phyloP scores from a whole-genome alignment of 2,888 invertebrate species.

The Dysmachus trigonus region DNA sequence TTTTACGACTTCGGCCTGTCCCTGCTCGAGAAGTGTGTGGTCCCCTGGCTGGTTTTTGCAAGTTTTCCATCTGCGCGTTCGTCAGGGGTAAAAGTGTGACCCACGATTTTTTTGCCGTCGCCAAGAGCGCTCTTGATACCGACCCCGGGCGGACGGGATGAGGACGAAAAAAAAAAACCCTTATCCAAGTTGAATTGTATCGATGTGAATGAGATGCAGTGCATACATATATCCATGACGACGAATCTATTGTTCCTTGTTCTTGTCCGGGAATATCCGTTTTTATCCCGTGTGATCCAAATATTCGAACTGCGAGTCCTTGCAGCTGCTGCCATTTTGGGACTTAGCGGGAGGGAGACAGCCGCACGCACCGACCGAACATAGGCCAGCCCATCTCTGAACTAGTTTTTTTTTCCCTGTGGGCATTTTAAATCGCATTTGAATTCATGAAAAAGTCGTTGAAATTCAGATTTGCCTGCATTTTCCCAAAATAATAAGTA shows the following conservation, averaged over 20 bases:
- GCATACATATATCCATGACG: slow-evolving; percentile 5
- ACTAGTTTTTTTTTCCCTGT: background rate
- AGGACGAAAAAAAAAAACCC: background rate
- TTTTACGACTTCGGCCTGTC: background rate
- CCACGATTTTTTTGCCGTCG: background rate
- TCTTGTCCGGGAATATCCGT: background rate
- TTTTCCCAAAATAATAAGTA: background rate
- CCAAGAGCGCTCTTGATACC: background rate
- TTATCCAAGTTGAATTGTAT: background rate
- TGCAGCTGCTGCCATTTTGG: slow-evolving; percentile 27
- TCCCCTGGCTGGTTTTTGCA: background rate
- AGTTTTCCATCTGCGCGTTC: slow-evolving; percentile 5
- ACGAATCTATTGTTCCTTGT: background rate
- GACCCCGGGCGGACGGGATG: background rate
- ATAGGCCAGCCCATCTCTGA: background rate
- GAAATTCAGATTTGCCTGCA: background rate
- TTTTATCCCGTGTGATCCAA: slow-evolving; percentile 7
- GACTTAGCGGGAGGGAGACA: slow-evolving; percentile 15
- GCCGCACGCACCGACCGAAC: background rate
- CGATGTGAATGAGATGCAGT: background rate
- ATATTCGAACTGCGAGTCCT: background rate
- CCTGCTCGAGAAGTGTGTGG: background rate
- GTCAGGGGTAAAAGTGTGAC: slow-evolving; percentile 9
- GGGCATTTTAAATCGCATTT: background rate
- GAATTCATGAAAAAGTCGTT: background rate